These are phyloP conservation scores for Fregata magnificens DNA, from an alignment of 2,113 vertebrate genomes.

Conservation along the genomic window DNA sequence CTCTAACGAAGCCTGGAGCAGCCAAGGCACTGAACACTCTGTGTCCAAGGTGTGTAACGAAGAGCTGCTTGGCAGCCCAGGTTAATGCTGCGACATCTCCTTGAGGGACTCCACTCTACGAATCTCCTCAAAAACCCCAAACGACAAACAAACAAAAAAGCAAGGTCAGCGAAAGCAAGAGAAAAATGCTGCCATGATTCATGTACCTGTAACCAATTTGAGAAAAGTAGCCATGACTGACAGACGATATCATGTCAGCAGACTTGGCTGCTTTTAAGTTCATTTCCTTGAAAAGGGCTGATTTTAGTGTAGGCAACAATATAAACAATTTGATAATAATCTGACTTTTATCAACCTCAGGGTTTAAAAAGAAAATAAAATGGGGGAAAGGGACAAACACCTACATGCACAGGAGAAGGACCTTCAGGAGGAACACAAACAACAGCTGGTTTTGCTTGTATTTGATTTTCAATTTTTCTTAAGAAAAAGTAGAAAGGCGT, in stretches of 20 bases:
- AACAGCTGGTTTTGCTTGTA: background rate
- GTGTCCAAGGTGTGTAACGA: fast-evolving
- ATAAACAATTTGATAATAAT: background rate
- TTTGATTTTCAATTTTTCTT: constrained; percentile 28
- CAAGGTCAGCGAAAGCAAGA: background rate
- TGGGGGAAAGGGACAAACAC: background rate
- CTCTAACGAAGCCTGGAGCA: fast-evolving
- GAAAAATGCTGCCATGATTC: background rate
- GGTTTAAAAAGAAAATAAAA: background rate
- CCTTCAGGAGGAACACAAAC: background rate
- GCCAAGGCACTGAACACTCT: fast-evolving
- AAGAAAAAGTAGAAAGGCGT: background rate
- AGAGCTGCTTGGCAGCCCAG: background rate
- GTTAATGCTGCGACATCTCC: background rate
- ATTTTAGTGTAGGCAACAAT: background rate
- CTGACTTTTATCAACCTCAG: background rate
- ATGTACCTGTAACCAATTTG: background rate
- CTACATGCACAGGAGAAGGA: background rate
- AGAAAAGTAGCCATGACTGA: background rate
- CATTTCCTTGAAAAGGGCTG: background rate
- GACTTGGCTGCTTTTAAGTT: background rate
- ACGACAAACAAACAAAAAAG: background rate
- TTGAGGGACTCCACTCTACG: background rate
- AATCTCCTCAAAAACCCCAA: background rate
- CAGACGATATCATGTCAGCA: background rate